Base-by-base conservation (phyloP, 2,888 invertebrate species). In the Aromia moschata region DNA sequence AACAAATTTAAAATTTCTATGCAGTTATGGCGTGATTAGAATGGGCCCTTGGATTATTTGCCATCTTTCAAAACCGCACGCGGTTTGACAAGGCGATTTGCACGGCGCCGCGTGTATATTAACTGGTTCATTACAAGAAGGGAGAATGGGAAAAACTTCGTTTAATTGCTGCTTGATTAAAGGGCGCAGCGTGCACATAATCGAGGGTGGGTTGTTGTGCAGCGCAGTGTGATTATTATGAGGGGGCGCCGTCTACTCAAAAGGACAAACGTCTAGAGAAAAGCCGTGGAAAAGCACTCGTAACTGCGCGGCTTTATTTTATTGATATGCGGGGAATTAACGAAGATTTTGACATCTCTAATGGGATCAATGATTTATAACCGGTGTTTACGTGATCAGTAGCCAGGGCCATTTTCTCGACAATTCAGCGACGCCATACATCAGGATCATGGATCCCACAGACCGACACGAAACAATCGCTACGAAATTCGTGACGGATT, bases 101-200 rank as follows among this genome's bases (percentile, higher is more conserved):
- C 55, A 73, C 70, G 72, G 70, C 72, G 73, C 69, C 74, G 69
- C 70, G 65, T 67, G 74, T 77, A 73, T 77, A 77, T 77, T 77
- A 77, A 77, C 73, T 73, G 71, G 75, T 75, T 77, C 75, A 74
- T 74, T 76, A 72, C 64, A 62, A 63, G 68, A 46, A 69, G 65
- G 70, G 67, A 58, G 60, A 59, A 58, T 70, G 68, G 70, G 75
- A 74, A 78, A 74, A 76, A 70, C 65, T 64, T 65, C 73, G 74
- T 74, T 79, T 80, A 80, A 80, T 80, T 80, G 79, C 77, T 74
- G 77, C 76, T 79, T 80, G 79, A 80, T 80, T 80, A 79, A 78
- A 80, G 80, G 76, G 75, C 76, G 71, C 75, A 72, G 72, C 62
- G 68, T 73, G 74, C 70, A 67, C 64, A 64, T 70, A 67, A 70